A percentile compares a stretch with the other conserved stretches of the same genome.
These are phyloP conservation scores for Otus sunia DNA, from an alignment of 2,113 vertebrate genomes.

Conservation along the genomic window DNA sequence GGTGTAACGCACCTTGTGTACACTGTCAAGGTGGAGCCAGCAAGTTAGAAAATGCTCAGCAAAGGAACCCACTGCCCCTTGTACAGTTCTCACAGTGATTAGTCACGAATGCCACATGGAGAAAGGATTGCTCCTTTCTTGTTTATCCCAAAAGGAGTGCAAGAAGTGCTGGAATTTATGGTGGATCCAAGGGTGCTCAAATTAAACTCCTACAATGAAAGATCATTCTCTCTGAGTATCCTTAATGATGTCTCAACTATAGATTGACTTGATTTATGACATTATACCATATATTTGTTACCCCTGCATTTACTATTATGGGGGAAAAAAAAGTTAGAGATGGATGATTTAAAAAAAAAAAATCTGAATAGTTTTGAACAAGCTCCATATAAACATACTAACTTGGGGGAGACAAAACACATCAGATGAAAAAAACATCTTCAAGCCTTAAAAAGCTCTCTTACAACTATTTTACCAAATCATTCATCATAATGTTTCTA, in stretches of 20 bases:
- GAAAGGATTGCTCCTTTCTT: neutral
- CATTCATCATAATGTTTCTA: neutral
- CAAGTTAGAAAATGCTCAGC: neutral
- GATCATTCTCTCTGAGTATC: neutral
- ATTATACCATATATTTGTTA: neutral
- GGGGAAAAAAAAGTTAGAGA: neutral
- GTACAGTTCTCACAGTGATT: accelerated
- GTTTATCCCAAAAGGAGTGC: neutral
- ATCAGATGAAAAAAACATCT: neutral
- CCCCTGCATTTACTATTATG: neutral
- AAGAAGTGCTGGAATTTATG: neutral
- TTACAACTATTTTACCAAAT: neutral
- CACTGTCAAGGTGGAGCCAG: neutral
- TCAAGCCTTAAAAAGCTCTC: neutral
- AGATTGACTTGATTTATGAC: neutral
- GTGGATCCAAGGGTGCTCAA: neutral
- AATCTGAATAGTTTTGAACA: neutral
- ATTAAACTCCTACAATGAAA: neutral
- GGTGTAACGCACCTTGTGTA: neutral
- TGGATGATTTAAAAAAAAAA: neutral
- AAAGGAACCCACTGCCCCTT: neutral
- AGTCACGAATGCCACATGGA: neutral
- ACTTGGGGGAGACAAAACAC: neutral
- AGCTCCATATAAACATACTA: neutral
- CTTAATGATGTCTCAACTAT: neutral